Evolutionary conservation across 2,888 invertebrate species (phyloP), one percentile per base, ranked within the genome.

Genomic region (Leptinotarsa tumamoca): DNA sequence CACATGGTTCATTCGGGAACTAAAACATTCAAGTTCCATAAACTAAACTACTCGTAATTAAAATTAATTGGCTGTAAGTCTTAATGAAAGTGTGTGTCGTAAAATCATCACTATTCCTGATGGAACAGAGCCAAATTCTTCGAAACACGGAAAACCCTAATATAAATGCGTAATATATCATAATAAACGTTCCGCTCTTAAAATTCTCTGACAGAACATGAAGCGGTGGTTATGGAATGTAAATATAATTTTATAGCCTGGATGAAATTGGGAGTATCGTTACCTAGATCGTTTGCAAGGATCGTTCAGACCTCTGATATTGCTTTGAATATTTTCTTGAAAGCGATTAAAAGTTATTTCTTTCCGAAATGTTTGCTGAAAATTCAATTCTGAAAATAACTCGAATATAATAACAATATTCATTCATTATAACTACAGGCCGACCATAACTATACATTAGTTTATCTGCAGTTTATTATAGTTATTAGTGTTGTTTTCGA

Each of bases 91-190:
- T 33, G 7, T 33, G 33, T 5, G 33, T 33, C 33, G 33, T 33
- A 33, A 33, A 33, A 7, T 33, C 7, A 33, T 33, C 2, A 33
- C 33, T 33, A 5, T 52, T 52, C 52, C 52, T n/a, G 5, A 5
- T 58, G 58, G 18, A 58, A 58, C 18, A 14, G 58, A 3, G 23
- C 58, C 58, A 58, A 58, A 21, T 58, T 14, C 10, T 23, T 58
- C 10, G 58, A 58, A 58, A 10, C 23, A 58, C n/a, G 17, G 52
- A n/a, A 52, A 52, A 52, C 15, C 15, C 10, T 52, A 52, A 52
- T 52, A 52, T 52, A 58, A 58, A 58, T 58, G 58, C 23, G 58
- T 14, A 58, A 58, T 58, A 58, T 58, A 58, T 58, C 58, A 58
- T 56, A 56, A 56, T 58, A 58, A 58, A 58, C 58, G 18, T 58